phyloP scores from a whole-genome alignment of 2,113 vertebrate genomes.

The Noctilio leporinus region DNA sequence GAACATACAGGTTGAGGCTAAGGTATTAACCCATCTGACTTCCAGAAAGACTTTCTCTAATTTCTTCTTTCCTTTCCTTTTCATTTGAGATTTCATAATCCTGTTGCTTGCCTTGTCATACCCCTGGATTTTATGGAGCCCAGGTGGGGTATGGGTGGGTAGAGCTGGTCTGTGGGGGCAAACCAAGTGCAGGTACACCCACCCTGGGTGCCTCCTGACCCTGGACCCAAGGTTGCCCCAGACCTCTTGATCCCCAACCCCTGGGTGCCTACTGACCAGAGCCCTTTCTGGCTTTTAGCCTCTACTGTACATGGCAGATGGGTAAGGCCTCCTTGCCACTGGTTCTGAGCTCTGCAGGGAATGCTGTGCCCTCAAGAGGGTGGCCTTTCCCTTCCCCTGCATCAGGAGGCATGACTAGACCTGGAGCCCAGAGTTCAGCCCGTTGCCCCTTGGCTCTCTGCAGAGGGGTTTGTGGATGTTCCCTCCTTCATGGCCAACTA shows the following conservation, averaged over 20 bases:
- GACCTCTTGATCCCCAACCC: not conserved
- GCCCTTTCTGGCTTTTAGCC: not conserved
- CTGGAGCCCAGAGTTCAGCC: not conserved
- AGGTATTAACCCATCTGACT: not conserved
- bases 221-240: not conserved
- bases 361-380: not conserved
- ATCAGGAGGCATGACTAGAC: not conserved
- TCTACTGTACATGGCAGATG: no score
- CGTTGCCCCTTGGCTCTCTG: fast-evolving
- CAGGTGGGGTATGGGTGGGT: not conserved
- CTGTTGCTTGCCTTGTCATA: not conserved
- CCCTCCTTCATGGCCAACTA: not conserved
- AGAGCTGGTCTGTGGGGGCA: no score
- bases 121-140: not conserved
- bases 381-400: not conserved
- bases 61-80: not conserved
- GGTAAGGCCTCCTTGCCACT: not conserved
- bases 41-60: not conserved
- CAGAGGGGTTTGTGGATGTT: not conserved
- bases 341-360: not conserved
- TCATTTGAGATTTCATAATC: not conserved
- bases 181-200: no score
- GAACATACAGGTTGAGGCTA: not conserved
- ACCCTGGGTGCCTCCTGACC: not conserved
- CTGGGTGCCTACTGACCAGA: not conserved